phyloP scores from a whole-genome alignment of 2,888 invertebrate genomes.

The Parthenolecanium corni region DNA sequence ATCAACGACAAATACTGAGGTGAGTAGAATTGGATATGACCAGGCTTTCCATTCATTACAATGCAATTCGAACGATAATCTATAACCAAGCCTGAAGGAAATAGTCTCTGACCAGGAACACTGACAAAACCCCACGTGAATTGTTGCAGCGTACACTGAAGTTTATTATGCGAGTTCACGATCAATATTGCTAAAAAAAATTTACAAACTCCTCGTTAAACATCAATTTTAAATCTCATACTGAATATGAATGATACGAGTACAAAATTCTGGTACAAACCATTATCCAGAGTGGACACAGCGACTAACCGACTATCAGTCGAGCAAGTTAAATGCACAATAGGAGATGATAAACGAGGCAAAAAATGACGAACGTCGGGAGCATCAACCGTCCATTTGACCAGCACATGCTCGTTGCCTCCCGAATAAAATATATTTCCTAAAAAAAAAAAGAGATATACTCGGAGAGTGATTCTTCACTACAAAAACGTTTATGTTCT shows the following conservation, averaged over 20 bases:
- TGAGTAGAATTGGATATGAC: constrained; percentile 64
- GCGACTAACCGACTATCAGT: constrained; percentile 52
- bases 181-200: constrained; percentile 39
- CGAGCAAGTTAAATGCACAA: constrained; percentile 51
- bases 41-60: constrained; percentile 58
- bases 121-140: constrained; percentile 48
- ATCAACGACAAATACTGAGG: constrained; percentile 51
- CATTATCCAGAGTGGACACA: constrained; percentile 58
- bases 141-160: constrained; percentile 53
- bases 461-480: constrained; percentile 66
- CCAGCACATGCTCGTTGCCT: constrained; percentile 64
- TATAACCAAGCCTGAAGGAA: constrained; percentile 46
- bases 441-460: background rate
- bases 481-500: constrained; percentile 52
- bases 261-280: constrained; percentile 34
- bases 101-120: constrained; percentile 41
- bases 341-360: constrained; percentile 57
- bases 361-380: constrained; percentile 46
- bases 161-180: constrained; percentile 36
- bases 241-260: background rate
- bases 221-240: background rate
- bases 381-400: constrained; percentile 56
- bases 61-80: constrained; percentile 55
- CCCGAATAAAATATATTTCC: constrained; percentile 46
- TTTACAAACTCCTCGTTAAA: background rate